phyloP scores from a whole-genome alignment of 2,113 vertebrate species.

The Enhydra lutris region DNA sequence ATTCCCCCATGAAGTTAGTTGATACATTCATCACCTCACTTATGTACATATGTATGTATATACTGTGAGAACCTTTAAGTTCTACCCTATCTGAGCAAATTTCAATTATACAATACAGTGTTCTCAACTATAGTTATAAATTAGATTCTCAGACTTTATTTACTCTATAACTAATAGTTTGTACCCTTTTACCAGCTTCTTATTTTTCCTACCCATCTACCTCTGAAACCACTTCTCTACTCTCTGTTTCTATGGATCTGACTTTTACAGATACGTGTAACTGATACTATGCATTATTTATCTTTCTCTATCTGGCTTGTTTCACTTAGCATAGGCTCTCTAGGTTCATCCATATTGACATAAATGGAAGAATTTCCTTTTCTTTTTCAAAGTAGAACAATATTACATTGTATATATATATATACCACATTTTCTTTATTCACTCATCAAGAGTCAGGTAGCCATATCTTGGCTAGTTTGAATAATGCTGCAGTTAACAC shows the following conservation, averaged over 20 bases:
- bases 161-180: background rate
- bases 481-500: background rate
- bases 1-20: background rate
- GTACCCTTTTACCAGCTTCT: background rate
- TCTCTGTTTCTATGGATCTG: background rate
- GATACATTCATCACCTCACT: background rate
- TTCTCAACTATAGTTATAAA: background rate
- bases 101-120: background rate
- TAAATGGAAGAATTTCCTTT: background rate
- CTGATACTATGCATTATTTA: background rate
- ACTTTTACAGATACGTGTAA: too few relatives aligned
- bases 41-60: background rate
- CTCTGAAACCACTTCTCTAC: background rate
- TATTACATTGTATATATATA: background rate
- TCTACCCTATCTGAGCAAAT: background rate
- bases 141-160: background rate
- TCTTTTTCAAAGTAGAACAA: background rate
- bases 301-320: background rate
- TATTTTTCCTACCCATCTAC: background rate
- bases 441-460: background rate
- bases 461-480: background rate
- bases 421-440: background rate
- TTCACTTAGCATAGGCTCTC: background rate
- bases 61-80: background rate
- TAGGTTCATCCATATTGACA: background rate